phyloP scores from a whole-genome alignment of 2,888 invertebrate species.

The Ornithoptera alexandrae region DNA sequence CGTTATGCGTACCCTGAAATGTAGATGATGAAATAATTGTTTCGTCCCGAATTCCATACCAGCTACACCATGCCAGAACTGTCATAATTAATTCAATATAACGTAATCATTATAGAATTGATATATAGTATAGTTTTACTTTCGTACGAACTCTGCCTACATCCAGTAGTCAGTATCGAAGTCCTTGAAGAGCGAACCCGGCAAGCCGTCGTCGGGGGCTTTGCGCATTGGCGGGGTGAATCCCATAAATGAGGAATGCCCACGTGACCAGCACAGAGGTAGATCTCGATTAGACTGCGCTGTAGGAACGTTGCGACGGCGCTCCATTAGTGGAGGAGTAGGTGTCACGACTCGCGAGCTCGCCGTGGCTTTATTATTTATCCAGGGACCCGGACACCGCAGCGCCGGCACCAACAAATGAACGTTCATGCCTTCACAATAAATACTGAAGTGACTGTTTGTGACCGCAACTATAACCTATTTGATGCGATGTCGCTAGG shows the following conservation, averaged over 20 bases:
- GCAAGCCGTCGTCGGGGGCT: no score
- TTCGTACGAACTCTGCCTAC: background rate
- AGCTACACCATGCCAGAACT: no score
- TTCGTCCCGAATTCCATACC: no score
- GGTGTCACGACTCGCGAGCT: slow-evolving; percentile 70
- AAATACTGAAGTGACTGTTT: slow-evolving; percentile 37
- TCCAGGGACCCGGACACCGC: slow-evolving; percentile 59
- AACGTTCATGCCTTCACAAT: slow-evolving; percentile 57
- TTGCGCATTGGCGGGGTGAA: slow-evolving; percentile 23
- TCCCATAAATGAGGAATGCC: slow-evolving; percentile 46
- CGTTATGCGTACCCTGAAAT: no score
- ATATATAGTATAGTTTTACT: no score
- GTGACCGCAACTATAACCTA: slow-evolving; percentile 23
- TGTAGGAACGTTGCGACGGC: slow-evolving; percentile 61
- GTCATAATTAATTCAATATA: no score
- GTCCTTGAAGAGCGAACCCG: background rate
- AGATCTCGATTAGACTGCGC: slow-evolving; percentile 71
- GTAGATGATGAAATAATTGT: no score
- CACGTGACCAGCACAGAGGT: slow-evolving; percentile 61
- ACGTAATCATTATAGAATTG: no score
- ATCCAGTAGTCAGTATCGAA: slow-evolving; percentile 14
- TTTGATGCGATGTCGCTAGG: slow-evolving; percentile 27
- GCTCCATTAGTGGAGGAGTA: slow-evolving; percentile 75
- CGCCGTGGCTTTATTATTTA: slow-evolving; percentile 73
- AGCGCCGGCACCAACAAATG: slow-evolving; percentile 63